Evolutionary conservation across 2,888 invertebrate species (phyloP), one percentile per base, ranked within the genome.

Genomic region (Drosophila cognata): DNA sequence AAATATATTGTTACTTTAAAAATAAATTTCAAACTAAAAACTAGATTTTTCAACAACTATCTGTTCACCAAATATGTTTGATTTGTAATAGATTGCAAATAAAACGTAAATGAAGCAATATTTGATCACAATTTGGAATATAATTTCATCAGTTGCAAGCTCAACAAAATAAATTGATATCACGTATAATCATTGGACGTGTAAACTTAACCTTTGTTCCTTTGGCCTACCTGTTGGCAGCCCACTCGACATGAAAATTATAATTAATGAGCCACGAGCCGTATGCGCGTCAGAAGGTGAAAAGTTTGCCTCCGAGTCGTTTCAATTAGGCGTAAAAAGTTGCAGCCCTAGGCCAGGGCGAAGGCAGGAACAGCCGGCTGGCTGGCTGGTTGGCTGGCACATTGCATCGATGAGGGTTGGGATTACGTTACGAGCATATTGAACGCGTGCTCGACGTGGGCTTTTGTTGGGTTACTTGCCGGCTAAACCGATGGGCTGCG

Each of bases 191-290:
- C 18, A 6, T 55, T 10, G 6, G 7, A 7, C 25, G 76, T 60
- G 56, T 64, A 60, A 68, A 61, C 76, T 31, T 43, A 52, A 35
- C 21, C 55, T 48, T 35, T 28, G 21, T 31, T 36, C 7, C 25
- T 28, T 65, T 18, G 48, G 56, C 18, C 60, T 86, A 88, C 88
- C 88, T 88, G 88, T 88, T 86, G 75, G 78, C 79, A 76, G 63
- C 77, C 77, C 82, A 78, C 84, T 82, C 77, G 71, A 73, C 74
- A 69, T 67, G 61, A 79, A 70, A 84, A 81, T 79, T 78, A 84
- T 88, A 86, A 88, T 89, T 88, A 88, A 88, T 88, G 89, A 87
- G 85, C 79, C 86, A 81, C 82, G 82, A 82, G 84, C 67, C 62
- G 52, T 50, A 66, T 68, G 67, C 75, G 64, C 73, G 88, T 82